Base-by-base conservation (phyloP, 2,113 vertebrate genomes). In the Callaeas wilsoni region DNA sequence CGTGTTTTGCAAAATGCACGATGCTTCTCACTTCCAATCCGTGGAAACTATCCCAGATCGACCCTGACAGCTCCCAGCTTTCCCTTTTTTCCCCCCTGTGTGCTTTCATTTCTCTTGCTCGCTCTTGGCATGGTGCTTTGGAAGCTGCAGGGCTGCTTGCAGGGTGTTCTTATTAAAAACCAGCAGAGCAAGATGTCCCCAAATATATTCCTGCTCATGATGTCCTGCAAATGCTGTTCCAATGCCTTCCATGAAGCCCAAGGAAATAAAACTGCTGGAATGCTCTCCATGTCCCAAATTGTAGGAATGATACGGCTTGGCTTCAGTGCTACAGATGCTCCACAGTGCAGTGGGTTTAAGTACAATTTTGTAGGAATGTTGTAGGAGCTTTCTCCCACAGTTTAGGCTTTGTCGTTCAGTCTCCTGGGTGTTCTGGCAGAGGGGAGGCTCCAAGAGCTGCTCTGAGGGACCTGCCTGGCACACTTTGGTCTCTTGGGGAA, bases 71-170 rank as follows among this genome's bases (percentile, higher is more conserved):
- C 80, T 89, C 78, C 64, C 88, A 94, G 1, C 57, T 68, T 83
- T 91, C 69, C 67, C 50, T 35, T 85, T 89, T 74, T 32, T 3
- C 35, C 44, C 87, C 67, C 41, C 57, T 37, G 25, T 59, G 70
- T 69, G 93, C 95, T 96, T 90, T 96, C 65, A 64, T 92, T 46
- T 69, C 96, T 78, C 87, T 62, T 73, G 92, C 93, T 85, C 84
- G 9, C 77, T 93, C 91, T 77, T 92, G 93, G 93, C 90, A 81
- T 63, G 95, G 78, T 87, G 52, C 86, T 95, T 67, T 89, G 90
- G 95, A 96, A 95, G 92, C 90, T 62, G 79, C 37, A 46, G 87
- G 93, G 70, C 92, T 95, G 52, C 94, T 94, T 86, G 91, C 86
- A 88, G 82, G 82, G 84, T 93, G 84, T 93, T 83, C 70, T 26